Base-by-base conservation (phyloP, 2,888 invertebrate genomes). In the Spisula solida region DNA sequence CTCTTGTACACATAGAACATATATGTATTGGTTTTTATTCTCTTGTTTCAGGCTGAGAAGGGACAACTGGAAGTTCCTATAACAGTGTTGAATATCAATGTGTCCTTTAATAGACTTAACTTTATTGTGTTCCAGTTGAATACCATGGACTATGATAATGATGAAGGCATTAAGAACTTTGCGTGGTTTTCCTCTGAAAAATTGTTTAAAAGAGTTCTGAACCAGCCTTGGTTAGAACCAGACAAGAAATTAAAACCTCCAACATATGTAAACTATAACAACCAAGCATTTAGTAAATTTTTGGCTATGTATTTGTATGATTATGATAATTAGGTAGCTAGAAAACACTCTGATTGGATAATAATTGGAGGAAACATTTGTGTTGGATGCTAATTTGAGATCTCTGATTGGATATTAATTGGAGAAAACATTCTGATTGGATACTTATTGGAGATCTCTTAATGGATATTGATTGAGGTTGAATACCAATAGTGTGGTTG, bases 61-160 rank as follows among this genome's bases (percentile, higher is more conserved):
- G 97, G 97, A 55, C 88, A 66, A 0, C 92, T 96, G 25, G 95
- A 96, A 18, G 92, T 98, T 94, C 99, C 99, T 8, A 97, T 99
- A 84, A 98, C 98, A 75, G 97, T 99, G 2, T 99, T 99, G 96
- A 98, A 98, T 95, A 97, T 99, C 92, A 98, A 98, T 93, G 98
- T 98, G 5, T 98, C 98, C 96, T 98, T 98, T 0, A 97, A 97
- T 93, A 97, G 97, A 70, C 98, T 98, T 95, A 98, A 98, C 95
- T 98, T 99, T 96, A 98, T 98, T 6, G 97, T 98, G 29, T 97
- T 98, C 88, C 98, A 99, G 97, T 97, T 99, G 20, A 97, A 98
- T 96, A 96, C 98, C 2, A 93, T 97, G 96, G 97, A 97, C 92
- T 97, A 97, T 0, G 96, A 94, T 20, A 92, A 86, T 70, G 97